Percentiles rank a stretch among this genome's conserved stretches.
Evolutionary conservation across 2,113 vertebrate species (phyloP).

Genomic region (Sceloporus tristichus): DNA sequence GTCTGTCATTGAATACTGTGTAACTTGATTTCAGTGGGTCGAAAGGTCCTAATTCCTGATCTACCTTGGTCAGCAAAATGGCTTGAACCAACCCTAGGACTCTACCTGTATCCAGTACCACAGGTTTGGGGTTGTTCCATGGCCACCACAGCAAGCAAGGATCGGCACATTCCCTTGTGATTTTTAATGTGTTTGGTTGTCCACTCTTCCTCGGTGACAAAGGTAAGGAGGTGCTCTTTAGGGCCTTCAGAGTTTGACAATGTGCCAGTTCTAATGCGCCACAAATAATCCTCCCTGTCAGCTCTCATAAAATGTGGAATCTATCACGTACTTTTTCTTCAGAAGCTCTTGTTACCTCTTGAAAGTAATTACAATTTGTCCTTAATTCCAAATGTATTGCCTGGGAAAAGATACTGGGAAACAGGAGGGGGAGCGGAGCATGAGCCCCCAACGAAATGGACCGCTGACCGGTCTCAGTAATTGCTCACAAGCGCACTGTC

Average conservation of each 20-base stretch:
- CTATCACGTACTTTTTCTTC: conserved; percentile 67
- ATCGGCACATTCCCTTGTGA: background rate
- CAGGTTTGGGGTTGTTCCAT: too few species aligned
- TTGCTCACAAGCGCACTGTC: background rate
- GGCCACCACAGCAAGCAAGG: too few species aligned
- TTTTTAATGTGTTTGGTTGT: background rate
- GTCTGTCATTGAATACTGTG: too few species aligned
- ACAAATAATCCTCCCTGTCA: conserved; percentile 72
- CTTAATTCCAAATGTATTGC: conserved; percentile 60
- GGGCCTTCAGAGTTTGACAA: conserved; percentile 33
- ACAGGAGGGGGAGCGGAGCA: background rate
- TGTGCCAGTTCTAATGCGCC: conserved; percentile 58
- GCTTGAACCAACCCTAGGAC: too few species aligned
- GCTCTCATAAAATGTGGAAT: conserved; percentile 66
- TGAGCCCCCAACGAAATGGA: background rate
- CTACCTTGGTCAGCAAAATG: too few species aligned
- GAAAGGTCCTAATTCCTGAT: too few species aligned
- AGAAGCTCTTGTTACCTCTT: conserved; percentile 48
- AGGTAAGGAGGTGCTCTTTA: conserved; percentile 16
- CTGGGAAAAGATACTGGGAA: background rate
- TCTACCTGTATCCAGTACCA: too few species aligned
- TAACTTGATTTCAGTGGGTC: too few species aligned
- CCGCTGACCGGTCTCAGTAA: background rate
- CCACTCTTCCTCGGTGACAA: conserved; percentile 21
- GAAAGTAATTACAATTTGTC: conserved; percentile 73